Percentiles rank a stretch among this genome's conserved stretches.
phyloP scores from a whole-genome alignment of 2,888 invertebrate species.

The Sarcophaga variegata region DNA sequence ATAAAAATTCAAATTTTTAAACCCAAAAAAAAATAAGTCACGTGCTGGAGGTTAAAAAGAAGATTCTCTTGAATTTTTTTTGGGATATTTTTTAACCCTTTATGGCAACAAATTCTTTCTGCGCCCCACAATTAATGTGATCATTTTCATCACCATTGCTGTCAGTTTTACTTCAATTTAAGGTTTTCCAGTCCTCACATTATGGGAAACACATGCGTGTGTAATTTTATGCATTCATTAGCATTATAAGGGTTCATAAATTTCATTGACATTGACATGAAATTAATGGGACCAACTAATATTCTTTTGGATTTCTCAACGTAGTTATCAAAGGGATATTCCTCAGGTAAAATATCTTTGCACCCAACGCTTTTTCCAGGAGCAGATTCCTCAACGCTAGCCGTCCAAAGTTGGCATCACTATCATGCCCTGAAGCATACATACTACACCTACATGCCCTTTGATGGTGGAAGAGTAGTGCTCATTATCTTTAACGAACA shows the following conservation, averaged over 20 bases:
- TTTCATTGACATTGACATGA: neutral
- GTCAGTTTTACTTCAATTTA: neutral
- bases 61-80: neutral
- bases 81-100: neutral
- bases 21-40: conserved; percentile 40
- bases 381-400: too few species aligned
- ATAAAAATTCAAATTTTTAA: conserved; percentile 55
- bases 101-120: conserved; percentile 12
- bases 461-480: too few species aligned
- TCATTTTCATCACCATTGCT: conserved; percentile 41
- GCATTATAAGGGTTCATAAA: neutral
- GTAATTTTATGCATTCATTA: conserved; percentile 17
- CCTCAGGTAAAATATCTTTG: too few species aligned
- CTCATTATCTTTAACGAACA: too few species aligned
- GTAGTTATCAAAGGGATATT: too few species aligned
- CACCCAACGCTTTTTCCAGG: too few species aligned
- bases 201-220: neutral
- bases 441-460: too few species aligned
- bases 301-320: too few species aligned
- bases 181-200: neutral
- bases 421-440: too few species aligned
- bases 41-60: conserved; percentile 42
- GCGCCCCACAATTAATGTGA: conserved; percentile 42
- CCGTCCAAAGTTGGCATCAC: too few species aligned
- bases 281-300: conserved; percentile 38